Evolutionary conservation across 2,113 vertebrate genomes (phyloP), one percentile per base, ranked within the genome.

Genomic region (Oncorhynchus mykiss): DNA sequence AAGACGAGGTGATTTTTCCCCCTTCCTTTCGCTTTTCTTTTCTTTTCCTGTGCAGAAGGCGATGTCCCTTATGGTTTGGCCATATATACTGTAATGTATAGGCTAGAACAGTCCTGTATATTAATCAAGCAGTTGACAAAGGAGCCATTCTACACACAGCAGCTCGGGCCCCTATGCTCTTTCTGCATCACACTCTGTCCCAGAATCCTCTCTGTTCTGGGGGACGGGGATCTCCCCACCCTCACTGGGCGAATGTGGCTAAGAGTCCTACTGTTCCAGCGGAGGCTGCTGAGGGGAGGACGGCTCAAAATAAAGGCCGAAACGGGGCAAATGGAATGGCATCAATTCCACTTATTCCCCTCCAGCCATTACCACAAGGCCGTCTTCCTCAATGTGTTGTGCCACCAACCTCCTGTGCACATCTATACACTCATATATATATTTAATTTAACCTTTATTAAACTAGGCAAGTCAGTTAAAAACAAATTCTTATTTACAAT

Each of bases 51-150:
- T 49, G 77, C 81, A 71, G 84, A 82, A 73, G 72, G 67, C 51
- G 78, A 81, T 39, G 85, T 91, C 90, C 90, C 90, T 72, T 67
- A 89, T 88, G 91, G 81, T 87, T 88, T 84, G 83, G 84, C 82
- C 74, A 65, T 84, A 84, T 81, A 73, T 24, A 76, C 77, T 67
- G 84, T 80, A 78, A 80, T 78, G 88, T 77, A 71, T 75, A 79
- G 51, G 16, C 12, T 18, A 16, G 4, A 54, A 54, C 12, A 90
- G 87, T 86, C 76, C 85, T 76, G 88, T 88, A 90, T 91, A 93
- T 93, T 91, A 91, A 93, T 93, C 91, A 93, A 91, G 83, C 85
- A 86, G 85, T 86, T 91, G 91, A 92, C 89, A 91, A 90, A 88
- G 85, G 86, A 76, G 86, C 84, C 62, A 79, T 87, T 82, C 68